Percentiles rank a stretch among this genome's conserved stretches.
phyloP scores from a whole-genome alignment of 1,140 invertebrate genomes.

The Philopotamus ludificatus region DNA sequence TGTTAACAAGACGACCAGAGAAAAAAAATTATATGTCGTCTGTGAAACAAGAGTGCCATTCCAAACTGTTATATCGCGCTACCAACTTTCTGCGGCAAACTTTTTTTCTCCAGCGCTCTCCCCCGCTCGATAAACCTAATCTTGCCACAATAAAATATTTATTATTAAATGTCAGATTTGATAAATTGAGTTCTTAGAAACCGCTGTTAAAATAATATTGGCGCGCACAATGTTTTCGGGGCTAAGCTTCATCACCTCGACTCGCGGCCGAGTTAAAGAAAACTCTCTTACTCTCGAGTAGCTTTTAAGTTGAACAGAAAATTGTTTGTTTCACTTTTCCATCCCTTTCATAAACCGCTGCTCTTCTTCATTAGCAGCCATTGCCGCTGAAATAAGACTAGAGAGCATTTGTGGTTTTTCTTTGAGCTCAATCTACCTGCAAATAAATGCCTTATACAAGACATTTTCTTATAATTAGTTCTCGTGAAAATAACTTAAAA shows the following conservation, averaged over 20 bases:
- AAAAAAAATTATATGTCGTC: too few species aligned
- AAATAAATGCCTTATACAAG: too few species aligned
- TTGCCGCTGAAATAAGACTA: too few species aligned
- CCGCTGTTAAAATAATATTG: neutral
- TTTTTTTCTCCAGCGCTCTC: neutral
- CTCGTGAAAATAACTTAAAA: too few species aligned
- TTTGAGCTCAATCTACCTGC: too few species aligned
- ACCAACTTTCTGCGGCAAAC: neutral
- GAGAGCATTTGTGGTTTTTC: too few species aligned
- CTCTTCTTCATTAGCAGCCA: constrained; percentile 1
- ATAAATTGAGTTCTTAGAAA: too few species aligned
- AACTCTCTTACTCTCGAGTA: neutral
- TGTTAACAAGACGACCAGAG: too few species aligned
- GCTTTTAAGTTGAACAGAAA: neutral
- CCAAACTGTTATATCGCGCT: neutral
- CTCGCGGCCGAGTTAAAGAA: neutral
- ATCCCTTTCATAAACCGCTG: neutral
- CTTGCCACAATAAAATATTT: too few species aligned
- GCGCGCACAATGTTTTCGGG: neutral
- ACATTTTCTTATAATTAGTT: too few species aligned
- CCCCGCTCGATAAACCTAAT: neutral
- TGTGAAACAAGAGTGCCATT: too few species aligned
- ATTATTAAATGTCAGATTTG: too few species aligned
- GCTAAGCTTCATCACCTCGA: neutral
- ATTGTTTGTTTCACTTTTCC: neutral